Base-by-base conservation (phyloP, 2,888 invertebrate genomes). In the Chesias legatella region DNA sequence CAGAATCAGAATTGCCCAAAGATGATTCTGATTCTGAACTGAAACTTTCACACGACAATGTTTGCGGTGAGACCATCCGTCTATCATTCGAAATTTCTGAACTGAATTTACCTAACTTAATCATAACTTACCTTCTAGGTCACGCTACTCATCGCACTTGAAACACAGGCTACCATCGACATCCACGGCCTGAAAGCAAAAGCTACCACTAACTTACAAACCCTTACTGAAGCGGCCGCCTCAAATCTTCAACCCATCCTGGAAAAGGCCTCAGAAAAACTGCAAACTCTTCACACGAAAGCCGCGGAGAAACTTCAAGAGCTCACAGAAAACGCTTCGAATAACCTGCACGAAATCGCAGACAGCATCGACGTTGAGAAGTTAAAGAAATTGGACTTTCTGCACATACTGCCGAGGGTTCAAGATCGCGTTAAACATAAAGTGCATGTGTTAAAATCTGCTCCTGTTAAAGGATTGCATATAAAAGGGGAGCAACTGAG, bases 151-250 rank as follows among this genome's bases (percentile, higher is more conserved):
- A 47, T 74, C 26, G 46, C 66, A 10, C 40, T 77, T 7, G 69
- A 74, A 23, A 24, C 63, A 22, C 50, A 64, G 37, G 79, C 76
- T 0, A 79, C 79, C 7, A 48, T 80, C 1, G 72, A 79, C 42
- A 38, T 82, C 0, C 57, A 77, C 10, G 67, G 69, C 26, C 39
- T 84, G 1, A 73, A 70, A 39, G 69, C 74, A 10, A 68, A 68
- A 13, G 75, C 79, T 0, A 64, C 73, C 1, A 60, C 50, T 1
- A 63, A 67, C 28, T 35, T 67, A 0, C 58, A 72, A 33, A 55
- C 58, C 28, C 22, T 71, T 0, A 45, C 54, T 22, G 60, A 57
- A 28, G 53, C 30, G 3, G 75, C 79, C 0, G 66, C 73, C 1
- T 56, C 46, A 4, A 67, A 67, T 27, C 37, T 76, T 0, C 62